phyloP scores from a whole-genome alignment of 2,113 vertebrate species.

The Ursus arctos region DNA sequence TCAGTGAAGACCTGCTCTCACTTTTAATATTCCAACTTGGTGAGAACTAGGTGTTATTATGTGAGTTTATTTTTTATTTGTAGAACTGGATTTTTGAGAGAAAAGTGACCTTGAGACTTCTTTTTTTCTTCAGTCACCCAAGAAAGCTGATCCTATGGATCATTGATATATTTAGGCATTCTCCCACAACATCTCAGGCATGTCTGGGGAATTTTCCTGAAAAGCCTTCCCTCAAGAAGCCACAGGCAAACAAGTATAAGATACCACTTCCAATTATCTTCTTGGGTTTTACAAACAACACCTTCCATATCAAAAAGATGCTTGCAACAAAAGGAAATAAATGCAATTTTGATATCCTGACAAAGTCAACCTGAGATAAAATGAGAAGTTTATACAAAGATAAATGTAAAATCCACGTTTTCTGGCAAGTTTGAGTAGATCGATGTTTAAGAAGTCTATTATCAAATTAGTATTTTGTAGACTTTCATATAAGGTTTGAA shows the following conservation, averaged over 20 bases:
- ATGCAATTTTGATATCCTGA: background rate
- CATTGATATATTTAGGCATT: background rate
- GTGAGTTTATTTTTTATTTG: background rate
- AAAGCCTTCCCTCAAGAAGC: background rate
- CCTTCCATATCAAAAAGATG: background rate
- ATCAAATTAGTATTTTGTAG: background rate
- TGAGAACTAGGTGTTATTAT: background rate
- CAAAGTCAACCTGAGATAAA: background rate
- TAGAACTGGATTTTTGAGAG: background rate
- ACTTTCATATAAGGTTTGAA: background rate
- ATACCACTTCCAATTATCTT: background rate
- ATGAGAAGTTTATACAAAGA: background rate
- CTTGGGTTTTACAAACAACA: background rate
- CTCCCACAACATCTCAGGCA: background rate
- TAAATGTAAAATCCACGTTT: background rate
- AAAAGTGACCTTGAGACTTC: background rate
- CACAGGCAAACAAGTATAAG: background rate
- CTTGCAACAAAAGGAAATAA: background rate
- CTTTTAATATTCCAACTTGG: background rate
- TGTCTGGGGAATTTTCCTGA: background rate
- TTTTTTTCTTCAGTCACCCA: background rate
- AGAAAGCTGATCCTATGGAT: background rate
- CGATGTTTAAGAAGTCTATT: background rate
- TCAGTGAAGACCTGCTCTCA: background rate
- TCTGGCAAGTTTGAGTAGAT: background rate